Conservation (phyloP, 2,113 vertebrate genomes). For the Sakesphorus luctuosus region DNA sequence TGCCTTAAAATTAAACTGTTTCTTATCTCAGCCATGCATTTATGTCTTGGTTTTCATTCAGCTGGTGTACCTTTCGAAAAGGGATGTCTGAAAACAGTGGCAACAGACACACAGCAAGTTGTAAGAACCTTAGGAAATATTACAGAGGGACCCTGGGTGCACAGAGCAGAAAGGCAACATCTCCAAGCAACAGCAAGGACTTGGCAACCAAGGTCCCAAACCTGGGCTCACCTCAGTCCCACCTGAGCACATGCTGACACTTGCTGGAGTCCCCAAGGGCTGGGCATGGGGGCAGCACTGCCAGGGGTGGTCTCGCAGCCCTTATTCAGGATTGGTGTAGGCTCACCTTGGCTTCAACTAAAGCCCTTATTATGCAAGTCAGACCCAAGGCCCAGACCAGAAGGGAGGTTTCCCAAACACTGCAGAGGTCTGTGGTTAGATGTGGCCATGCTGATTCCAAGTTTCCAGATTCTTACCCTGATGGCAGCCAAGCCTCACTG, state of each 20-base stretch:
- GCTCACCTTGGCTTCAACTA: neutral
- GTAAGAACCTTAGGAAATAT: neutral
- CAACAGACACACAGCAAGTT: neutral
- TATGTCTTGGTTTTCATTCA: neutral
- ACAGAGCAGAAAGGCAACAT: neutral
- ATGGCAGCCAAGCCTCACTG: neutral
- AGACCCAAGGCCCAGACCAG: neutral
- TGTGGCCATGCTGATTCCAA: rapidly evolving
- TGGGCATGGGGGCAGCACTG: rapidly evolving
- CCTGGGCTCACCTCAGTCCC: neutral
- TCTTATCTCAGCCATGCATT: neutral
- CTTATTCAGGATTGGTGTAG: rapidly evolving
- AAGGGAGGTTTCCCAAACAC: neutral
- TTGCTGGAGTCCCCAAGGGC: rapidly evolving
- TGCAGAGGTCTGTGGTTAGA: neutral
- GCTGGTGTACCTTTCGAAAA: neutral
- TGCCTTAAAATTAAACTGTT: slow-evolving; percentile 14
- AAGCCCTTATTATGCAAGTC: neutral
- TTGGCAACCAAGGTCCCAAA: neutral
- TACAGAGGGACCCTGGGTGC: neutral
- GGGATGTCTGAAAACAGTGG: neutral
- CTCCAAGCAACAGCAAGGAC: neutral
- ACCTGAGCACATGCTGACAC: neutral
- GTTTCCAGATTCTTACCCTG: neutral
- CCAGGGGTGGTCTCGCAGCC: neutral